phyloP scores from a whole-genome alignment of 2,888 invertebrate genomes.

The Tetheella fluctuosa region DNA sequence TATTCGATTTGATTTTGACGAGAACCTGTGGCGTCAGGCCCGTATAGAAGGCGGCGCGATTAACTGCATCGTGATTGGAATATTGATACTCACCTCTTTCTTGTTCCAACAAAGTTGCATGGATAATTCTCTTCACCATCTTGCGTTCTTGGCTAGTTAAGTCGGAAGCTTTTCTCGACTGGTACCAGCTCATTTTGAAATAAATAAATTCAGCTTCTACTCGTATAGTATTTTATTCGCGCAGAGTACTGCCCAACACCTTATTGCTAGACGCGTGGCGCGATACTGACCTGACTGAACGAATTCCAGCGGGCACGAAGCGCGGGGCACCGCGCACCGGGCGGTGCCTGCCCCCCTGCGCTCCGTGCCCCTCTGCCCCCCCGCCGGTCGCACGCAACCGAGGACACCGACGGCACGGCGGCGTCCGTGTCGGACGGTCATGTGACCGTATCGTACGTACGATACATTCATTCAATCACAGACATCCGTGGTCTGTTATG shows the following conservation, averaged over 20 bases:
- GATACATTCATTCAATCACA: no score
- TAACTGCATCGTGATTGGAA: background rate
- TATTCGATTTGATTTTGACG: background rate
- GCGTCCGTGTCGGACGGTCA: no score
- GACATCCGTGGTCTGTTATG: no score
- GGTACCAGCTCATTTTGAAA: background rate
- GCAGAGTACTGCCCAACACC: background rate
- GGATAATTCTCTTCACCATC: background rate
- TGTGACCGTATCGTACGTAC: no score
- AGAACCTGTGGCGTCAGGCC: background rate
- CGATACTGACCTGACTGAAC: background rate
- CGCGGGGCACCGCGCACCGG: no score
- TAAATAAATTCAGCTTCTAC: background rate
- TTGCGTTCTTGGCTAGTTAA: background rate
- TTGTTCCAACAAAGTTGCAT: background rate
- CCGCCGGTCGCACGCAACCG: no score
- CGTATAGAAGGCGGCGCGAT: background rate
- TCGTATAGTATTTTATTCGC: background rate
- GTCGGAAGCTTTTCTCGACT: background rate
- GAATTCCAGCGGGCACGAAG: no score
- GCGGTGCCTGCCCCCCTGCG: no score
- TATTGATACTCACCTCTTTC: conserved; percentile 2
- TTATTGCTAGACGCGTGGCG: background rate
- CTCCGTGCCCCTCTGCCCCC: no score
- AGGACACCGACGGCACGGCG: no score